phyloP scores from a whole-genome alignment of 2,888 invertebrate species.

The Cephus nigrinus region DNA sequence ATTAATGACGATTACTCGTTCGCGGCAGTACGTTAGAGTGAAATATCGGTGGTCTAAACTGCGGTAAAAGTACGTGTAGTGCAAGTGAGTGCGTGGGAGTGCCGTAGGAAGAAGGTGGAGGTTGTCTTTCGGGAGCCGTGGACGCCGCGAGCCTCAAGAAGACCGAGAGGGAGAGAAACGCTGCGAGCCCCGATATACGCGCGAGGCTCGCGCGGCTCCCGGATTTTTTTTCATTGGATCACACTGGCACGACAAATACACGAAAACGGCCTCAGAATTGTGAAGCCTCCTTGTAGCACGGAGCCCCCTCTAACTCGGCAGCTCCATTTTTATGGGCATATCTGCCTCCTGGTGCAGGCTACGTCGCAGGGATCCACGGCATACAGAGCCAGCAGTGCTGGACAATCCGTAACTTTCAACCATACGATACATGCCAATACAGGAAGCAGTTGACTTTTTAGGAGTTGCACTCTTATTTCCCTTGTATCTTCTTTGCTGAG shows the following conservation, averaged over 20 bases:
- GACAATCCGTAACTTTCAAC: not conserved
- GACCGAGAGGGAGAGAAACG: conserved; percentile 36
- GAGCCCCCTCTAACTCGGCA: conserved; percentile 30
- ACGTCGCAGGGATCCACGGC: not conserved
- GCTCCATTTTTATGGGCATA: conserved; percentile 20
- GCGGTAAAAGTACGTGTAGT: conserved; percentile 34
- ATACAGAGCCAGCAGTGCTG: not conserved
- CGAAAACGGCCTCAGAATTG: conserved; percentile 32
- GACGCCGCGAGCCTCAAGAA: conserved; percentile 49
- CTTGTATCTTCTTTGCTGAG: not conserved
- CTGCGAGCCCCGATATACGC: conserved; percentile 42
- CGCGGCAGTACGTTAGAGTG: conserved; percentile 42
- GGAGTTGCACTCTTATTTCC: not conserved
- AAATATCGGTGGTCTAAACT: conserved; percentile 29
- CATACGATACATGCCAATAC: not conserved
- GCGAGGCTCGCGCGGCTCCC: conserved; percentile 29
- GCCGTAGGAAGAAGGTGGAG: conserved; percentile 51
- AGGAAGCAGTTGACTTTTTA: not conserved
- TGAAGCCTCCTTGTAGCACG: conserved; percentile 25
- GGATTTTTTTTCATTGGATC: conserved; percentile 45
- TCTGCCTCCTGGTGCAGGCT: conserved; percentile 29
- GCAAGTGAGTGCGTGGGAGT: conserved; percentile 46
- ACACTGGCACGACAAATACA: conserved; percentile 48
- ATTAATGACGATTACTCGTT: conserved; percentile 53
- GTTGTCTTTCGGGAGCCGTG: conserved; percentile 52